These are phyloP conservation scores for Tympanuchus pallidicinctus DNA, from an alignment of 2,113 vertebrate species.

Conservation along the genomic window DNA sequence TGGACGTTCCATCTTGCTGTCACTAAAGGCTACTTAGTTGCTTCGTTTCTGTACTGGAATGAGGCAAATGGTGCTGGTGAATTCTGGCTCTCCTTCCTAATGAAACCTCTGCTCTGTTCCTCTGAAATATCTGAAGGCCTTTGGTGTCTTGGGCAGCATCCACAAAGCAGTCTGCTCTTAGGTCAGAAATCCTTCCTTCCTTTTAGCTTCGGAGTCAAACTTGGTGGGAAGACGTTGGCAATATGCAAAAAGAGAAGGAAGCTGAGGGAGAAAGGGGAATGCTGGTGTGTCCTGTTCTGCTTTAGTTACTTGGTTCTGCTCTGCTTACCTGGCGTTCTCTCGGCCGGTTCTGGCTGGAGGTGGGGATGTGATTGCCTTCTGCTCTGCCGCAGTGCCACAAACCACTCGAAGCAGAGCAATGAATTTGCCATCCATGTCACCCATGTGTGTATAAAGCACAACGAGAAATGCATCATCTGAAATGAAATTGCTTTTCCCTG, in stretches of 20 bases:
- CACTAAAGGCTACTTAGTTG: not conserved
- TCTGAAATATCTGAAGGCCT: slow-evolving; percentile 27
- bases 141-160: slow-evolving; percentile 35
- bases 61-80: not conserved
- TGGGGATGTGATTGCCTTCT: not conserved
- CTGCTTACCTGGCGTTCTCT: not conserved
- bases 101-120: slow-evolving; percentile 44
- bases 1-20: slow-evolving; percentile 32
- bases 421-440: not conserved
- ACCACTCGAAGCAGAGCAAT: not conserved
- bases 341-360: not conserved
- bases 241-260: not conserved
- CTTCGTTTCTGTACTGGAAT: not conserved
- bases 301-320: not conserved
- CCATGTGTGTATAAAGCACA: not conserved
- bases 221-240: not conserved
- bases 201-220: not conserved
- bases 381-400: not conserved
- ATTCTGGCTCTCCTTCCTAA: slow-evolving; percentile 40
- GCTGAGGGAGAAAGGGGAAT: too few species aligned
- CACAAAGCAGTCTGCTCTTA: slow-evolving; percentile 32
- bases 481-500: not conserved
- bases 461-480: not conserved
- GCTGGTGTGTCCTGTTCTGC: not conserved
- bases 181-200: not conserved